A percentile compares a stretch with the other conserved stretches of the same genome.
Evolutionary conservation across 1,140 invertebrate species (phyloP).

Genomic region (Drosophila willistoni): DNA sequence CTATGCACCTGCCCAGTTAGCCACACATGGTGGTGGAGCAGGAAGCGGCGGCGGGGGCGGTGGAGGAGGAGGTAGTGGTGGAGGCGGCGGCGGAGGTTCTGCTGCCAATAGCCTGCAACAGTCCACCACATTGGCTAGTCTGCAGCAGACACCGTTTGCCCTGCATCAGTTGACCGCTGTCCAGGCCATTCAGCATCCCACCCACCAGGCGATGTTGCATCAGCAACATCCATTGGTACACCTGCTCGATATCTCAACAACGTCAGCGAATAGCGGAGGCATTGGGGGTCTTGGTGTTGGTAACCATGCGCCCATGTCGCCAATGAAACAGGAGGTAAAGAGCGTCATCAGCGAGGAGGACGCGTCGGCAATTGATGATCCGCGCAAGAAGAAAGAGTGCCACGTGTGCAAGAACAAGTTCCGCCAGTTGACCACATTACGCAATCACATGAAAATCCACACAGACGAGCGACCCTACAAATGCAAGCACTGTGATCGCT

Average conservation of each 20-base stretch:
- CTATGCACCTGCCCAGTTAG: constrained; percentile 72
- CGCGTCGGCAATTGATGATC: constrained; percentile 69
- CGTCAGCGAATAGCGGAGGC: constrained; percentile 69
- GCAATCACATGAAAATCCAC: constrained; percentile 83
- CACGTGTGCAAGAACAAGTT: constrained; percentile 83
- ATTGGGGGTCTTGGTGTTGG: constrained; percentile 47
- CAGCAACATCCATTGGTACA: constrained; percentile 79
- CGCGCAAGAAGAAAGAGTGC: constrained; percentile 82
- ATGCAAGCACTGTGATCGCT: constrained; percentile 81
- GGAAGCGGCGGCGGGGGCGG: constrained; percentile 29
- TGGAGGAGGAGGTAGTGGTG: constrained; percentile 28
- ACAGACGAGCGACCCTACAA: constrained; percentile 82
- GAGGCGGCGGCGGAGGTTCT: constrained; percentile 35
- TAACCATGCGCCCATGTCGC: constrained; percentile 69
- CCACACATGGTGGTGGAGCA: constrained; percentile 60
- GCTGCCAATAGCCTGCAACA: constrained; percentile 60
- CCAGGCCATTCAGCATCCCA: constrained; percentile 81
- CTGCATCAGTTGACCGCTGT: constrained; percentile 77
- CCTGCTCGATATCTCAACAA: constrained; percentile 76
- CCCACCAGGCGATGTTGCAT: constrained; percentile 80
- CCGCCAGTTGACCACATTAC: constrained; percentile 81
- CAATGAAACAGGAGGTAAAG: constrained; percentile 77
- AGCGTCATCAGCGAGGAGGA: constrained; percentile 75
- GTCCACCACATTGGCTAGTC: constrained; percentile 66
- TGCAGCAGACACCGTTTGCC: constrained; percentile 74